Percentiles rank a stretch among this genome's conserved stretches.
These are phyloP conservation scores for Poecilia velifera DNA, from an alignment of 2,797 vertebrate species.

Conservation along the genomic window DNA sequence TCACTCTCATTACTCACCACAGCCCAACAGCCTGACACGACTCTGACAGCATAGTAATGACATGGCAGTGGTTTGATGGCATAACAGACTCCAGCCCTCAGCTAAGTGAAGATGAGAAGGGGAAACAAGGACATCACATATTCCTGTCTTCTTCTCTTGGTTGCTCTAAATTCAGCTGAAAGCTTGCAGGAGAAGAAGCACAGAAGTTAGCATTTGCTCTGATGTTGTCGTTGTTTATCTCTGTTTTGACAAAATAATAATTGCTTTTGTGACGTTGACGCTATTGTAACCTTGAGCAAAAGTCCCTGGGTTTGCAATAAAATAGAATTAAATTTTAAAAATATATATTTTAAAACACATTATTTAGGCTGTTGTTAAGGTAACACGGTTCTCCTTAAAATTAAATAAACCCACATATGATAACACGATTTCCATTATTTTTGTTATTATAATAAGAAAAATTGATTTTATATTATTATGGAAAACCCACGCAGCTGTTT, in stretches of 20 bases:
- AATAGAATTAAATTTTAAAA: neutral
- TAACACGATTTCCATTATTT: neutral
- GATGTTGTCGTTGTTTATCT: neutral
- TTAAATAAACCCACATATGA: neutral
- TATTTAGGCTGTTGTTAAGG: neutral
- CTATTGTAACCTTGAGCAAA: neutral
- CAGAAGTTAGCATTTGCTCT: conserved; percentile 4
- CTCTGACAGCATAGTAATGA: conserved; percentile 74
- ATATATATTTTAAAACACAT: neutral
- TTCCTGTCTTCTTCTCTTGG: conserved; percentile 36
- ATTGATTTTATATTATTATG: too few relatives aligned
- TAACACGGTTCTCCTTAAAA: neutral
- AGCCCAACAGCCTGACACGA: conserved; percentile 66
- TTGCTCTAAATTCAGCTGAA: conserved; percentile 17
- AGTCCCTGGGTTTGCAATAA: neutral
- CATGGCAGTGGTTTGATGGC: conserved; percentile 68
- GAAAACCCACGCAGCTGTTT: too few relatives aligned
- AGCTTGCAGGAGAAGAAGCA: neutral
- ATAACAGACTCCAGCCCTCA: conserved; percentile 64
- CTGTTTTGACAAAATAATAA: neutral
- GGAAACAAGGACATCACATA: conserved; percentile 56
- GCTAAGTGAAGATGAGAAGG: conserved; percentile 48
- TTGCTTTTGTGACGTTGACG: neutral
- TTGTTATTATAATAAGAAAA: neutral
- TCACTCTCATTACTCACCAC: conserved; percentile 74